Evolutionary conservation across 1,140 invertebrate genomes (phyloP).

Genomic region (Epicauta chinensis): DNA sequence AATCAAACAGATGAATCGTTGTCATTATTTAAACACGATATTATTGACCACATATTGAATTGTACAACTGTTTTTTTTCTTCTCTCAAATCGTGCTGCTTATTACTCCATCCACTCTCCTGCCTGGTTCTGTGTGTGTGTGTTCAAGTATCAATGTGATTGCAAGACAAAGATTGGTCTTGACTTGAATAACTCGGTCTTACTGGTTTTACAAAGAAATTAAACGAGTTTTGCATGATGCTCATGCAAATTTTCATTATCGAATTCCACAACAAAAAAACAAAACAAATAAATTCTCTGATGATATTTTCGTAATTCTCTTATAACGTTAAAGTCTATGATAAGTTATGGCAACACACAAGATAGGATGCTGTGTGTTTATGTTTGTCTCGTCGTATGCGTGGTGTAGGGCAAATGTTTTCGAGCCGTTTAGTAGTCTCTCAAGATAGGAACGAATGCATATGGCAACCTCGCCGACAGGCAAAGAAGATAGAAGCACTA

Average conservation of each 20-base stretch:
- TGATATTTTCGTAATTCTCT: too few relatives aligned
- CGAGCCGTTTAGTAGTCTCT: constrained; percentile 29
- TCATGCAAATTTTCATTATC: too few relatives aligned
- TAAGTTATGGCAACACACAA: constrained; percentile 23
- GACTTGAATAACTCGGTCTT: background rate
- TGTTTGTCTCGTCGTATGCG: too few relatives aligned
- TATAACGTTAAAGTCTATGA: constrained; percentile 24
- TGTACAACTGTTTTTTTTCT: constrained; percentile 18
- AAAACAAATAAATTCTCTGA: too few relatives aligned
- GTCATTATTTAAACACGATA: background rate
- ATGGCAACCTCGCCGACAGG: constrained; percentile 28
- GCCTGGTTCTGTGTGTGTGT: background rate
- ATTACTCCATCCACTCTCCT: too few relatives aligned
- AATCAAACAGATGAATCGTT: constrained; percentile 5
- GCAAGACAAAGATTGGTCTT: constrained; percentile 11
- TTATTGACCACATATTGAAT: constrained; percentile 4
- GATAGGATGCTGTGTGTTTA: background rate
- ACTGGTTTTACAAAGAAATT: too few relatives aligned
- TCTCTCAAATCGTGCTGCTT: constrained; percentile 19
- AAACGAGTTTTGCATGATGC: too few relatives aligned
- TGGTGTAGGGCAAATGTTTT: constrained; percentile 20
- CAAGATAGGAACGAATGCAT: constrained; percentile 12
- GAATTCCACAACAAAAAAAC: too few relatives aligned
- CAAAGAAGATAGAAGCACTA: constrained; percentile 8
- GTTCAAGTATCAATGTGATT: constrained; percentile 22